A percentile compares a stretch with the other conserved stretches of the same genome.
Conservation (phyloP, 2,888 invertebrate species). For the Tachina grossa region DNA sequence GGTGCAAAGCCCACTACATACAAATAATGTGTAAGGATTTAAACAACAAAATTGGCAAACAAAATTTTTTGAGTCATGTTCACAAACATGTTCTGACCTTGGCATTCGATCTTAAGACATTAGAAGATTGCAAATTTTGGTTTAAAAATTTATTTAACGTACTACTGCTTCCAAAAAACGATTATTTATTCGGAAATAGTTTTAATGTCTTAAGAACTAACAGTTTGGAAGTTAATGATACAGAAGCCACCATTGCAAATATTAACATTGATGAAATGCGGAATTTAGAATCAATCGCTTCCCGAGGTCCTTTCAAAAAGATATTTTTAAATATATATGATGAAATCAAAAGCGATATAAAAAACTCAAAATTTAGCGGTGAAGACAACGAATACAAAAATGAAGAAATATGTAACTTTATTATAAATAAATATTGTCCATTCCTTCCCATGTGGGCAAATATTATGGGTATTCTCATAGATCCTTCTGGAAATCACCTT, state of each 20-base stretch:
- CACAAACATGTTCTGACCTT: too few species aligned
- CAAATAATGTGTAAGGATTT: too few species aligned
- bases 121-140: too few species aligned
- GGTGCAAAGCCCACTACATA: too few species aligned
- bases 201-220: background rate
- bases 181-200: too few species aligned
- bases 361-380: background rate
- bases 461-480: conserved; percentile 17
- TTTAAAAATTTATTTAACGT: too few species aligned
- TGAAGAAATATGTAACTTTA: conserved; percentile 24
- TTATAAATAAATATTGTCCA: conserved; percentile 39
- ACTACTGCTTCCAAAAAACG: too few species aligned
- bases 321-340: background rate
- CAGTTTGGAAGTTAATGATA: background rate
- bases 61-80: too few species aligned
- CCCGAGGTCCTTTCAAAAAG: conserved; percentile 23
- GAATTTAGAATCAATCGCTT: conserved; percentile 10
- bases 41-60: too few species aligned
- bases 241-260: conserved; percentile 2
- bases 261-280: conserved; percentile 5
- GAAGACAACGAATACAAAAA: conserved; percentile 17
- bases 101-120: background rate
- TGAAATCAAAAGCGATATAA: conserved; percentile 2
- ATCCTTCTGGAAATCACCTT: conserved; percentile 9
- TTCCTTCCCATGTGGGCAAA: conserved; percentile 22